Evolutionary conservation across 2,797 vertebrate species (phyloP).

Genomic region (Eutrigla gurnardus): DNA sequence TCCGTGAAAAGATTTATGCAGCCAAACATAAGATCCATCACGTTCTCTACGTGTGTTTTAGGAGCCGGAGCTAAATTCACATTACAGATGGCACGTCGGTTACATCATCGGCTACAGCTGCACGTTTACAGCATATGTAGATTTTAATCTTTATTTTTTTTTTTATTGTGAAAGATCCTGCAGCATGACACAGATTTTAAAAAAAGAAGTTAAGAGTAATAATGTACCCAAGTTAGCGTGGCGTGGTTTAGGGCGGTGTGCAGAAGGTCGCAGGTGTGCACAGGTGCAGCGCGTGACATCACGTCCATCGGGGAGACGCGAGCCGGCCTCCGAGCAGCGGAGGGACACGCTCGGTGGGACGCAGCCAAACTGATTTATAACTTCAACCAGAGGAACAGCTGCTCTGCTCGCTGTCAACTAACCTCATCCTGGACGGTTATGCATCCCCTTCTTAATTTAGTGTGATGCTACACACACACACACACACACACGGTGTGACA

Average conservation of each 20-base stretch:
- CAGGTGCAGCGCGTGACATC: constrained; percentile 53
- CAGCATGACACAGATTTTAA: not conserved
- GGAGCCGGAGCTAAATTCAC: constrained; percentile 49
- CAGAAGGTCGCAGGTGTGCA: constrained; percentile 17
- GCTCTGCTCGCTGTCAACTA: constrained; percentile 75
- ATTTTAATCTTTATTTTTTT: constrained; percentile 4
- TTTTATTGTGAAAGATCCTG: not conserved
- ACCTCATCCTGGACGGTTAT: constrained; percentile 71
- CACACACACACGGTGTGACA: constrained; percentile 37
- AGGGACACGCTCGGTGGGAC: constrained; percentile 56
- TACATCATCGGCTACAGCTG: constrained; percentile 38
- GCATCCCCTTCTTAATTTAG: constrained; percentile 81
- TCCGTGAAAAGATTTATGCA: constrained; percentile 43
- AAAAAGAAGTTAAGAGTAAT: too few species aligned
- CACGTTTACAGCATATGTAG: not conserved
- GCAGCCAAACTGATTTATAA: constrained; percentile 77
- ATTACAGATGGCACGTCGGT: constrained; percentile 52
- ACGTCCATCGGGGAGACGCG: constrained; percentile 35
- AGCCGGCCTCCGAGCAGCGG: constrained; percentile 3
- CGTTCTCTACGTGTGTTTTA: constrained; percentile 39
- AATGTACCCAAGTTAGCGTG: too few species aligned
- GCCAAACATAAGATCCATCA: constrained; percentile 45
- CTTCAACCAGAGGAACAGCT: constrained; percentile 79
- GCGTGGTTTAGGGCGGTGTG: not conserved
- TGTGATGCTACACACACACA: constrained; percentile 54